Evolutionary conservation across 30 jellyfish, hydroid and myxozoan genomes (phyloP).

Genomic region (Rhopilema esculentum): DNA sequence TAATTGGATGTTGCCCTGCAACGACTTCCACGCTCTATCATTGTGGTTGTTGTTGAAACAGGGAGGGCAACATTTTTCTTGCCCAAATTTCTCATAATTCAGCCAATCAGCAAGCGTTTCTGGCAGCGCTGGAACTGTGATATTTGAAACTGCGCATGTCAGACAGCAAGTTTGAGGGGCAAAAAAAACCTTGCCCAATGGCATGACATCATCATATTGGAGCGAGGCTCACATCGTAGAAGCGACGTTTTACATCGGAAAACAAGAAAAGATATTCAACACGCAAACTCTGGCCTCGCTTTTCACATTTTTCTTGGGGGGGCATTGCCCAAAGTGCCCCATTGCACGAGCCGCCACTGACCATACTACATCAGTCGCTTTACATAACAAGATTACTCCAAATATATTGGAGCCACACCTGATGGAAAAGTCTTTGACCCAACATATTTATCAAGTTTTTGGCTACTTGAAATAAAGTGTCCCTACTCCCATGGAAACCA

Average conservation of each 20-base stretch:
- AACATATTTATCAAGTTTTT: neutral
- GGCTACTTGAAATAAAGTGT: neutral
- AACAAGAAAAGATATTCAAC: neutral
- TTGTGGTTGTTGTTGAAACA: conserved; percentile 44
- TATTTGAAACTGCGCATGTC: conserved; percentile 4
- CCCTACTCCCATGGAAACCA: neutral
- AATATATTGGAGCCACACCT: conserved; percentile 5
- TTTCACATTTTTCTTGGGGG: conserved; percentile 34
- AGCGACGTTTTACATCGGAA: neutral
- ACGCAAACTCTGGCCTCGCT: neutral
- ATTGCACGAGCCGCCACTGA: conserved; percentile 60
- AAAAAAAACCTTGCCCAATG: conserved; percentile 28
- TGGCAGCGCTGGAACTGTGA: neutral
- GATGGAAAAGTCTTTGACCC: conserved; percentile 9
- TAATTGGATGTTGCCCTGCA: conserved; percentile 1
- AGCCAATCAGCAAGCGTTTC: conserved; percentile 21
- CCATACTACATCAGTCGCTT: too few species aligned
- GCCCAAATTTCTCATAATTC: conserved; percentile 2
- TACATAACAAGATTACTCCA: too few species aligned
- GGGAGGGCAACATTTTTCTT: conserved; percentile 17
- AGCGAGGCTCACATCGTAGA: neutral
- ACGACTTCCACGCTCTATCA: neutral
- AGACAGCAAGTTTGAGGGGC: conserved; percentile 19
- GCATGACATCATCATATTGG: neutral
- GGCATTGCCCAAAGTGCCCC: conserved; percentile 61